These are phyloP conservation scores for Chitala chitala DNA, from an alignment of 2,113 vertebrate genomes.

Conservation along the genomic window DNA sequence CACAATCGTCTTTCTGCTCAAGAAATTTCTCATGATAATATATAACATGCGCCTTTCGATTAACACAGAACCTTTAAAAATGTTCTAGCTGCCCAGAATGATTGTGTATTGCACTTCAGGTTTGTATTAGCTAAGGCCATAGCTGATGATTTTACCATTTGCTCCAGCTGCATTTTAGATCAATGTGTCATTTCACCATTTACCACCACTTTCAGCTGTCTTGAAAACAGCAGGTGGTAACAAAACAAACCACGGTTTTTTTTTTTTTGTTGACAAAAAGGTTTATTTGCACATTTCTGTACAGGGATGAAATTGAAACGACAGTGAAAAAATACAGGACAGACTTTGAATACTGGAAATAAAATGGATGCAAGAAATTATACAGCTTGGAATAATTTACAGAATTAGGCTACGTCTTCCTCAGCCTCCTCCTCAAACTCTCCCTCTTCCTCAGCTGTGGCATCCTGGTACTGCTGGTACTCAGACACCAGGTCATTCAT, in stretches of 20 bases:
- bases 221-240: neutral
- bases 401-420: conserved; percentile 56
- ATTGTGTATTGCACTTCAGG: too few relatives aligned
- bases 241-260: neutral
- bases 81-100: too few relatives aligned
- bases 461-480: conserved; percentile 97
- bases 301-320: conserved; percentile 36
- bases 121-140: too few relatives aligned
- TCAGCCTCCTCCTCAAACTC: conserved; percentile 83
- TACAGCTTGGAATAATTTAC: conserved; percentile 33
- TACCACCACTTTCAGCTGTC: neutral
- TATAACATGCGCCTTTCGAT: too few relatives aligned
- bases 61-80: too few relatives aligned
- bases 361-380: conserved; percentile 32
- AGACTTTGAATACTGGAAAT: conserved; percentile 28
- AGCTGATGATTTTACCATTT: too few relatives aligned
- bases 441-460: conserved; percentile 89
- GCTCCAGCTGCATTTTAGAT: neutral
- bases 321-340: conserved; percentile 24
- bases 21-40: too few relatives aligned
- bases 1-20: too few relatives aligned
- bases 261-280: conserved; percentile 25
- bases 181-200: too few relatives aligned
- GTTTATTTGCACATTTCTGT: conserved; percentile 55
- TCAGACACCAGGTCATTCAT: conserved; percentile 93